phyloP scores from a whole-genome alignment of 2,888 invertebrate species.

The Gryllus longicercus region DNA sequence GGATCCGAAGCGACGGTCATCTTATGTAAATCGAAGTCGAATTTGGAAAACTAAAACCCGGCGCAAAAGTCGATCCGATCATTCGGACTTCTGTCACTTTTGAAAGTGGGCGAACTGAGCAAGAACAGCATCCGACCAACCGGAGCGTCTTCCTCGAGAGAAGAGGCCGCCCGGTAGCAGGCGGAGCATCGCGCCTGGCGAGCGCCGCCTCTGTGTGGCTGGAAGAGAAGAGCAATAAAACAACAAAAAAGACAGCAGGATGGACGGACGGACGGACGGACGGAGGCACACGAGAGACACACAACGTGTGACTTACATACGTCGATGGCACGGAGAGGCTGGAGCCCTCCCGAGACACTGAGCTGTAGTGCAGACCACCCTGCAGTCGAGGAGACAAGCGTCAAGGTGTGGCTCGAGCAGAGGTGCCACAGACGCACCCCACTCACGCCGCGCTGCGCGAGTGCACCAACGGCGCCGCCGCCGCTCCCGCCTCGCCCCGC shows the following conservation, averaged over 20 bases:
- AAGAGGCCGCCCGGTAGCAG: no score
- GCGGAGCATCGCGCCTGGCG: background rate
- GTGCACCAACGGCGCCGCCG: no score
- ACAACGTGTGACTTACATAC: slow-evolving; percentile 52
- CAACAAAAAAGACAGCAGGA: background rate
- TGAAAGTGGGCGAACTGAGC: no score
- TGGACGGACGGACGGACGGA: slow-evolving; percentile 6
- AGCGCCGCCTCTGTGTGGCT: slow-evolving; percentile 17
- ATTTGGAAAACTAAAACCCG: no score
- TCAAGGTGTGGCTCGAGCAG: slow-evolving; percentile 20
- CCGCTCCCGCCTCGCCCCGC: no score
- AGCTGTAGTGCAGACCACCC: slow-evolving; percentile 62
- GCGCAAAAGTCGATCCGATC: no score
- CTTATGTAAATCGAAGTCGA: no score
- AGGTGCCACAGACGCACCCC: background rate
- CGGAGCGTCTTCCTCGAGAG: no score
- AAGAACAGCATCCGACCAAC: no score
- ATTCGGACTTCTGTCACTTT: no score
- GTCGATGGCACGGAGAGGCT: slow-evolving; percentile 79
- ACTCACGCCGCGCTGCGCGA: background rate
- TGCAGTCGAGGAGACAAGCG: slow-evolving; percentile 40
- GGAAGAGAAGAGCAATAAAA: background rate
- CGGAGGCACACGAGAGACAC: slow-evolving; percentile 22
- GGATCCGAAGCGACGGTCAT: no score
- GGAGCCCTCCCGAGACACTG: slow-evolving; percentile 66